Evolutionary conservation across 2,113 vertebrate genomes (phyloP).

Genomic region (Oncorhynchus tshawytscha): DNA sequence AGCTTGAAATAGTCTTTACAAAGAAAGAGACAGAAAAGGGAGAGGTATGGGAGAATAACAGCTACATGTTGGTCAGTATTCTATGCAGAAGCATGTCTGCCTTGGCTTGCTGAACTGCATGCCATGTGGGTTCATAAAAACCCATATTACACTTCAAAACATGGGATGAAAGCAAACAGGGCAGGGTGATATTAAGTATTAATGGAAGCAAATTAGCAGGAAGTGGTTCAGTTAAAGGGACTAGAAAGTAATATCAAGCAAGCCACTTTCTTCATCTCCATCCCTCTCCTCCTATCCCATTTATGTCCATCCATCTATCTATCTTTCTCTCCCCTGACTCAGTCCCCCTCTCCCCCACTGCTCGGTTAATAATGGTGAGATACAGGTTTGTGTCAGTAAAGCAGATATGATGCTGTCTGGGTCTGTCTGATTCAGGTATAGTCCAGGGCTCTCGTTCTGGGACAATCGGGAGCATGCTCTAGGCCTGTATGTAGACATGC

Average conservation of each 20-base stretch:
- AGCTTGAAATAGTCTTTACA: background rate
- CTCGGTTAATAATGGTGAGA: slow-evolving; percentile 3
- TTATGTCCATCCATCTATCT: background rate
- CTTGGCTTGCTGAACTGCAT: too few relatives aligned
- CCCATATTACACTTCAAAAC: too few relatives aligned
- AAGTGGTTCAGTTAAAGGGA: background rate
- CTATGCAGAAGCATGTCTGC: too few relatives aligned
- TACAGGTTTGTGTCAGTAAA: too few relatives aligned
- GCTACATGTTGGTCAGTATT: too few relatives aligned
- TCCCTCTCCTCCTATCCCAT: background rate
- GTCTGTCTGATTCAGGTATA: too few relatives aligned
- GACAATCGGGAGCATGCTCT: too few relatives aligned
- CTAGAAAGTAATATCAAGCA: background rate
- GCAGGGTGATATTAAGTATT: background rate
- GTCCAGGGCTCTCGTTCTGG: too few relatives aligned
- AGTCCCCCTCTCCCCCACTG: slow-evolving; percentile 13
- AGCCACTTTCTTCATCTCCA: background rate
- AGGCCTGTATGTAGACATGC: too few relatives aligned
- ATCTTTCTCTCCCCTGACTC: background rate
- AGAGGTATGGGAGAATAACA: background rate
- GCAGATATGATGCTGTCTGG: too few relatives aligned
- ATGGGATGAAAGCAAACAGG: background rate
- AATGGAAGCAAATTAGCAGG: slow-evolving; percentile 1
- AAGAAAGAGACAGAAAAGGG: too few relatives aligned
- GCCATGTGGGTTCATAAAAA: too few relatives aligned